These are phyloP conservation scores for Danaus chrysippus DNA, from an alignment of 2,888 invertebrate species.

Conservation along the genomic window DNA sequence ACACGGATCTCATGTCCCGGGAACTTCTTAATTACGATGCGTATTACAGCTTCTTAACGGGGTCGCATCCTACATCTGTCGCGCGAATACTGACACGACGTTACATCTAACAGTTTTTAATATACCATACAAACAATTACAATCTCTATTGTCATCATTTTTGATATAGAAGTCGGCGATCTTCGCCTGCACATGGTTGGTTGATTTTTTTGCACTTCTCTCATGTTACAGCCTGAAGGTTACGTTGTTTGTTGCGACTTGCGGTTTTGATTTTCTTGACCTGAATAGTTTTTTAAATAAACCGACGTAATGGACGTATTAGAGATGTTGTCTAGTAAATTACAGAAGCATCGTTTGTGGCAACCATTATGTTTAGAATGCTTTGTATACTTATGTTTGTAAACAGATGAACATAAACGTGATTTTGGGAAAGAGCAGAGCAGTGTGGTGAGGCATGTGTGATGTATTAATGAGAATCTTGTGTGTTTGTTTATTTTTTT, in stretches of 20 bases:
- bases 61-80: conserved; percentile 62
- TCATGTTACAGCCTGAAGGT: conserved; percentile 46
- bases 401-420: conserved; percentile 11
- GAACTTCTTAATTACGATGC: conserved; percentile 52
- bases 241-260: conserved; percentile 48
- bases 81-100: conserved; percentile 42
- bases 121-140: conserved; percentile 34
- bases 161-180: conserved; percentile 26
- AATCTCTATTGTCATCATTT: conserved; percentile 40
- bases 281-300: conserved; percentile 65
- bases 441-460: conserved; percentile 2
- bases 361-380: conserved; percentile 17
- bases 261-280: conserved; percentile 71
- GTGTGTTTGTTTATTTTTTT: background rate
- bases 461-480: background rate
- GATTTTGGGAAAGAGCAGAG: background rate
- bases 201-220: conserved; percentile 30
- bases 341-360: conserved; percentile 30
- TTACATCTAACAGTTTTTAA: conserved; percentile 31
- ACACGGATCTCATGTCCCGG: conserved; percentile 45
- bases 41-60: conserved; percentile 44
- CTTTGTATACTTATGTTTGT: conserved; percentile 20
- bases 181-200: conserved; percentile 30
- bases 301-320: conserved; percentile 66
- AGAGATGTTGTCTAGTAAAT: conserved; percentile 48